Percentiles rank a stretch among this genome's conserved stretches.
phyloP scores from a whole-genome alignment of 2,888 invertebrate species.

The Protula sp. region DNA sequence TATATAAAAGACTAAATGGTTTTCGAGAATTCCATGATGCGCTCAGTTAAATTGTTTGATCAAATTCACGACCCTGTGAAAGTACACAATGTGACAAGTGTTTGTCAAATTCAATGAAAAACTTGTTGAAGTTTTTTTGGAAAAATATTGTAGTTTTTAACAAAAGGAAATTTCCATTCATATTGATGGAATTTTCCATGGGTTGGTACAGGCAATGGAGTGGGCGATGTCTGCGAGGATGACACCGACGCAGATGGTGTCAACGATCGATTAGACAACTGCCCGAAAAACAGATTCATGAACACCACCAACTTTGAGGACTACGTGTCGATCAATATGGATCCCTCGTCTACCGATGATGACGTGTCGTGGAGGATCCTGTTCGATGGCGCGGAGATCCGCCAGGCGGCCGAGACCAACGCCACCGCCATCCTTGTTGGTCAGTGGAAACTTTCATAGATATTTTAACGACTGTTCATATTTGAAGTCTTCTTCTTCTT shows the following conservation, averaged over 20 bases:
- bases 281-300: constrained; percentile 87
- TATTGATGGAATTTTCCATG: too few relatives aligned
- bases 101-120: background rate
- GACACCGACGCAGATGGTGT: constrained; percentile 80
- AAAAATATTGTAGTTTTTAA: background rate
- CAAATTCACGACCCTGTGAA: background rate
- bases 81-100: background rate
- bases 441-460: background rate
- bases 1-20: background rate
- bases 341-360: constrained; percentile 75
- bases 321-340: constrained; percentile 60
- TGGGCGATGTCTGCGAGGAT: constrained; percentile 77
- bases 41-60: background rate
- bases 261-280: constrained; percentile 76
- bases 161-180: too few relatives aligned
- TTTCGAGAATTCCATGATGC: background rate
- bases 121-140: background rate
- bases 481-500: too few relatives aligned
- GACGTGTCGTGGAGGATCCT: constrained; percentile 92
- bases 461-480: too few relatives aligned
- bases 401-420: constrained; percentile 27
- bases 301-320: constrained; percentile 82
- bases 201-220: constrained; percentile 22
- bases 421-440: constrained; percentile 16
- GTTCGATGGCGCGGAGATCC: constrained; percentile 72